Evolutionary conservation across 2,113 vertebrate species (phyloP).

Genomic region (Lophochroa leadbeateri): DNA sequence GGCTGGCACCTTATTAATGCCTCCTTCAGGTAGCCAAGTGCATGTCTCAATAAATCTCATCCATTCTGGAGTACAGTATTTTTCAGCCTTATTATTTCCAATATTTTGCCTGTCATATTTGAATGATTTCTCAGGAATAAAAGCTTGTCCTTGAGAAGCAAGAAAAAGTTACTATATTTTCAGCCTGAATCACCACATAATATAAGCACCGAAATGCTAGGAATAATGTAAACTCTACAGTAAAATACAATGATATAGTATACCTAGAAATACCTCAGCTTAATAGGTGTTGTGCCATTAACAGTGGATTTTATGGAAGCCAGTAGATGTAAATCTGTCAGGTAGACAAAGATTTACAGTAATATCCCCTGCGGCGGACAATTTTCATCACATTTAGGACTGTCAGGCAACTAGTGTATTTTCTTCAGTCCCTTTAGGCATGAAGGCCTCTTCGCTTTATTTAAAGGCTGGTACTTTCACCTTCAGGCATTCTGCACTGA

Average conservation of each 20-base stretch:
- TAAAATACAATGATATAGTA: constrained; percentile 76
- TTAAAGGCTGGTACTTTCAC: constrained; percentile 51
- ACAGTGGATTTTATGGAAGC: constrained; percentile 76
- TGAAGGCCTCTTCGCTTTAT: constrained; percentile 49
- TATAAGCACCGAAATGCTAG: constrained; percentile 66
- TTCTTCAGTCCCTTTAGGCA: constrained; percentile 47
- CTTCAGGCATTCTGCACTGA: constrained; percentile 33
- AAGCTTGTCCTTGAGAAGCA: constrained; percentile 74
- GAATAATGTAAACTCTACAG: constrained; percentile 74
- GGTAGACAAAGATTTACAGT: constrained; percentile 75
- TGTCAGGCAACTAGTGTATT: constrained; percentile 52
- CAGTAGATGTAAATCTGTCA: constrained; percentile 78
- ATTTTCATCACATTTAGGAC: constrained; percentile 75
- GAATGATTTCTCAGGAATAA: constrained; percentile 49
- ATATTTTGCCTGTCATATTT: constrained; percentile 62
- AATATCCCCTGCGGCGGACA: constrained; percentile 56
- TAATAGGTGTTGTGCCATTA: constrained; percentile 82
- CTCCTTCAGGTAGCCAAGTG: background rate
- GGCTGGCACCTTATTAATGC: constrained; percentile 4
- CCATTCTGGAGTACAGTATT: constrained; percentile 9
- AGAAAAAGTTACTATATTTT: constrained; percentile 73
- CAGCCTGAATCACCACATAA: constrained; percentile 56
- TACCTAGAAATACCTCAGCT: constrained; percentile 74
- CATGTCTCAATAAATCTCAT: constrained; percentile 7
- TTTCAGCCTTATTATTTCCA: constrained; percentile 61